A percentile compares a stretch with the other conserved stretches of the same genome.
phyloP scores from a whole-genome alignment of 2,888 invertebrate genomes.

The Macrostomum cliftonense region DNA sequence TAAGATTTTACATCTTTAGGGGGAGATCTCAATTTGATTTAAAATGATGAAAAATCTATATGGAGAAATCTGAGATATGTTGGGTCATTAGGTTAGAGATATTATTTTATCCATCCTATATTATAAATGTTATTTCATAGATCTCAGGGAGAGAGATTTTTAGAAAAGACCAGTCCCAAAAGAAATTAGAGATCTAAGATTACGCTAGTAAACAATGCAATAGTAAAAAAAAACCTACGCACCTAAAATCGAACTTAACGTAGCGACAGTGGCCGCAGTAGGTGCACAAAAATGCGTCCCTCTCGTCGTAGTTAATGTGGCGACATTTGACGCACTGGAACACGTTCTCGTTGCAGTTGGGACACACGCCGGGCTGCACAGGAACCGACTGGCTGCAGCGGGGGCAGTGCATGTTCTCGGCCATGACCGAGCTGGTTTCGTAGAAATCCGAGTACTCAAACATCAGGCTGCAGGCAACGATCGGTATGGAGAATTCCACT shows the following conservation, averaged over 20 bases:
- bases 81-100: no score
- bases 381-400: constrained; percentile 88
- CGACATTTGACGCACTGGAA: constrained; percentile 97
- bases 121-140: no score
- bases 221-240: no score
- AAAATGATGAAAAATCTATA: no score
- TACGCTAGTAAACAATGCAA: no score
- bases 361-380: constrained; percentile 88
- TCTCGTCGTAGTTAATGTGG: constrained; percentile 94
- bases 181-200: no score
- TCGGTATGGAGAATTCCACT: constrained; percentile 84
- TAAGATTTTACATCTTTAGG: no score
- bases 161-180: no score
- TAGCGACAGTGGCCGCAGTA: constrained; percentile 98
- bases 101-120: no score
- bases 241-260: constrained; percentile 76
- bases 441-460: constrained; percentile 94
- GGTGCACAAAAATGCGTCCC: constrained; percentile 93
- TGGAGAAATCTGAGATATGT: no score
- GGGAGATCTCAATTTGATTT: no score
- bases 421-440: constrained; percentile 73
- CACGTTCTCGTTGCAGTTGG: constrained; percentile 77
- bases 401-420: constrained; percentile 82
- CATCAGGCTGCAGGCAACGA: constrained; percentile 91
- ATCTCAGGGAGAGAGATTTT: no score